Conservation (phyloP, 2,113 vertebrate species). For the Ranitomeya imitator region DNA sequence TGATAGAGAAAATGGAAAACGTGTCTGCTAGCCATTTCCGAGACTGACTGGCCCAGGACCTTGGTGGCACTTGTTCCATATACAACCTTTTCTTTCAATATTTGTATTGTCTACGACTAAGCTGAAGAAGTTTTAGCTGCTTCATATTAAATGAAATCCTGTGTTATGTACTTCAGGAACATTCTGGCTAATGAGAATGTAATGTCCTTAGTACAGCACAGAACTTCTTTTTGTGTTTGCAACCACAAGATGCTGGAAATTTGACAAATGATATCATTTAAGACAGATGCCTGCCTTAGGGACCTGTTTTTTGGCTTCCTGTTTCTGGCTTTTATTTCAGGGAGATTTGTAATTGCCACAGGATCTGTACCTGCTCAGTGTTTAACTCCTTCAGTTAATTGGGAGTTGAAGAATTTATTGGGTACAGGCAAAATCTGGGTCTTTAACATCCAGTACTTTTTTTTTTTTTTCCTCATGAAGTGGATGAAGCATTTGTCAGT, state of each 20-base stretch:
- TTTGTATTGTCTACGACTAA: conserved; percentile 67
- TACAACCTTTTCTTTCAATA: conserved; percentile 62
- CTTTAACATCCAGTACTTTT: not conserved
- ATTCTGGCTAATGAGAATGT: conserved; percentile 71
- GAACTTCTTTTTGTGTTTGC: conserved; percentile 71
- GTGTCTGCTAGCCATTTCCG: not conserved
- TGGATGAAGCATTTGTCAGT: not conserved
- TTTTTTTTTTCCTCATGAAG: not conserved
- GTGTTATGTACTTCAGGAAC: conserved; percentile 67
- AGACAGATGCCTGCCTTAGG: conserved; percentile 79
- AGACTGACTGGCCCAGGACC: not conserved
- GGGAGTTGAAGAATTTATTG: conserved; percentile 58
- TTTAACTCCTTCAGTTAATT: conserved; percentile 70
- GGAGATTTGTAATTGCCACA: conserved; percentile 74
- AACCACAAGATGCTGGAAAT: conserved; percentile 75
- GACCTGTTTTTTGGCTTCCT: conserved; percentile 77
- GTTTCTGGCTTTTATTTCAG: conserved; percentile 81
- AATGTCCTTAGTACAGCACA: conserved; percentile 67
- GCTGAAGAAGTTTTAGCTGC: conserved; percentile 68
- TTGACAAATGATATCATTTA: conserved; percentile 80
- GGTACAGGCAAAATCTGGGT: conserved; percentile 14
- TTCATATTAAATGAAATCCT: conserved; percentile 73
- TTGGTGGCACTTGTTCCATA: conserved; percentile 60
- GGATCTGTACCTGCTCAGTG: conserved; percentile 69
- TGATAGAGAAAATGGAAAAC: conserved; percentile 33